Evolutionary conservation across 2,113 vertebrate species (phyloP).

Genomic region (Notiomystis cincta): DNA sequence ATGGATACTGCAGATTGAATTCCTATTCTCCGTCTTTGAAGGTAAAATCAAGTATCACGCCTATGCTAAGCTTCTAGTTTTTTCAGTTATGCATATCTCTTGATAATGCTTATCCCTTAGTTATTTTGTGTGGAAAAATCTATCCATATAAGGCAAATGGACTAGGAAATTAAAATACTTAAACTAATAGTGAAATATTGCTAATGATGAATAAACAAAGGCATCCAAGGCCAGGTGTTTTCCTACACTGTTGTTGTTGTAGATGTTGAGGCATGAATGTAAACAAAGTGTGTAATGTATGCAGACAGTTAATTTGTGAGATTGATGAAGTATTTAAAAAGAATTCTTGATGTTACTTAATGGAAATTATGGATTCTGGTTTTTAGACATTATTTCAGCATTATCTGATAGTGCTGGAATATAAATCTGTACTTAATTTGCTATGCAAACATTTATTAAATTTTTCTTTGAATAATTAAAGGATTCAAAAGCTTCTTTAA

Average conservation of each 20-base stretch:
- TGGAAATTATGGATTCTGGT: neutral
- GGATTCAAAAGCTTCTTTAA: neutral
- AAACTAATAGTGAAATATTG: neutral
- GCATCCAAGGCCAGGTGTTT: neutral
- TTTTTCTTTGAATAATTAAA: neutral
- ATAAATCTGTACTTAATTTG: neutral
- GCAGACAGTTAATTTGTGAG: neutral
- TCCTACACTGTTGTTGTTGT: neutral
- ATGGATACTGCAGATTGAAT: neutral
- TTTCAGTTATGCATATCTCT: neutral
- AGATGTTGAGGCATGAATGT: neutral
- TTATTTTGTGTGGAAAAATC: neutral
- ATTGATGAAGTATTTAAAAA: neutral
- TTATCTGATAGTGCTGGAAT: neutral
- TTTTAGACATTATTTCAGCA: neutral
- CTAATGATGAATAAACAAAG: neutral
- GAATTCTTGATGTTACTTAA: neutral
- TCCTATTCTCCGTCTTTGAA: neutral
- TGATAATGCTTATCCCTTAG: neutral
- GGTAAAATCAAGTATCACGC: neutral
- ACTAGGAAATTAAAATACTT: neutral
- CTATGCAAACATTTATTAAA: neutral
- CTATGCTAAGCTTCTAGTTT: neutral
- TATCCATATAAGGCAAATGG: neutral
- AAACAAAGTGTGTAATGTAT: neutral